Evolutionary conservation across 1,140 invertebrate species (phyloP).

Genomic region (Papilio polytes): DNA sequence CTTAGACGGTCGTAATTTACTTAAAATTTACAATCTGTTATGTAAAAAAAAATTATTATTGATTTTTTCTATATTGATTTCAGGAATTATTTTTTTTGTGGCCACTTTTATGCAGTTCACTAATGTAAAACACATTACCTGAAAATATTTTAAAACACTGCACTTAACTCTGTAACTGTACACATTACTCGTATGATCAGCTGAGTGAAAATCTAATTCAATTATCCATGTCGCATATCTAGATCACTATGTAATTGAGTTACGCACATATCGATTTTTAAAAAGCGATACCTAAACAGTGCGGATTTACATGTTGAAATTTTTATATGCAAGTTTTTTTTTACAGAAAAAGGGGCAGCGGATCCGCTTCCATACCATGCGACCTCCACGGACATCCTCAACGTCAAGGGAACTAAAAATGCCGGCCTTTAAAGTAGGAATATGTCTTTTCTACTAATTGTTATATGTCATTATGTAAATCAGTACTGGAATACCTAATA

Average conservation of each 20-base stretch:
- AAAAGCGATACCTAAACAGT: neutral
- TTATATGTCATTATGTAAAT: too few species aligned
- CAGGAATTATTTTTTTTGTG: neutral
- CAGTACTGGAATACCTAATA: too few species aligned
- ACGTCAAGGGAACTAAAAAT: too few species aligned
- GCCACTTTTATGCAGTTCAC: neutral
- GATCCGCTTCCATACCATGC: too few species aligned
- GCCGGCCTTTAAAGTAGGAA: too few species aligned
- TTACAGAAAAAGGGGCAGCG: too few species aligned
- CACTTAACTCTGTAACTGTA: neutral
- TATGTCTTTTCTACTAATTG: too few species aligned
- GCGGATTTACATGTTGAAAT: too few species aligned
- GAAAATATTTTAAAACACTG: slow-evolving; percentile 1
- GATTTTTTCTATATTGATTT: too few species aligned
- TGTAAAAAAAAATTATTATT: too few species aligned
- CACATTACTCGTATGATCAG: slow-evolving; percentile 10
- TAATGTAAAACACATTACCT: neutral
- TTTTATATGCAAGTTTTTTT: too few species aligned
- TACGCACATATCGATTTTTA: neutral
- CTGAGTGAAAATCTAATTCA: slow-evolving; percentile 7
- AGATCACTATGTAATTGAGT: neutral
- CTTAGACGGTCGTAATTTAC: neutral
- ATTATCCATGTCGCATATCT: slow-evolving; percentile 5
- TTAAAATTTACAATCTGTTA: neutral
- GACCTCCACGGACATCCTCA: too few species aligned